Conservation (phyloP, 2,797 vertebrate species). For the Okamejei kenojei region DNA sequence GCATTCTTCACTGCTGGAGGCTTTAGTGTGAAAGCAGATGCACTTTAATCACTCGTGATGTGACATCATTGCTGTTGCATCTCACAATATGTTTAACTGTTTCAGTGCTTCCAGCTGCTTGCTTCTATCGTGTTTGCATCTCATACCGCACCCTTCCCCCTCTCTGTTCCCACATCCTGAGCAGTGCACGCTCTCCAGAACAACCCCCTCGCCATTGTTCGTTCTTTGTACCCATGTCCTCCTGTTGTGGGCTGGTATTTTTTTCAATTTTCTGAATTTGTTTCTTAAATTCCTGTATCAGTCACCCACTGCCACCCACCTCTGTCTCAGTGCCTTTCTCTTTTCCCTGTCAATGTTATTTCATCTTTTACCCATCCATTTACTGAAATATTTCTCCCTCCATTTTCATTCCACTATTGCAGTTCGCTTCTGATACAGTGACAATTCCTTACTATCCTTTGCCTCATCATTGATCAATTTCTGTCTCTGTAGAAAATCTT, state of each 20-base stretch:
- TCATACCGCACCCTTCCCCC: too few relatives aligned
- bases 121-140: too few relatives aligned
- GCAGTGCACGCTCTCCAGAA: background rate
- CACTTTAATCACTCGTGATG: slow-evolving; percentile 40
- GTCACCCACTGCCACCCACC: background rate
- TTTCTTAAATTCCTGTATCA: too few relatives aligned
- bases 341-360: background rate
- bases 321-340: background rate
- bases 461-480: background rate
- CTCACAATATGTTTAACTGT: background rate
- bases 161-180: background rate
- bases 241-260: too few relatives aligned
- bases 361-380: background rate
- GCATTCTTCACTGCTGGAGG: slow-evolving; percentile 47
- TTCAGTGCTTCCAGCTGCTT: too few relatives aligned
- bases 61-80: background rate
- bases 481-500: background rate
- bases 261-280: too few relatives aligned
- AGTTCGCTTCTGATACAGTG: background rate
- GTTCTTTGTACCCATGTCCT: too few relatives aligned
- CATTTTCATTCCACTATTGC: background rate
- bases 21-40: slow-evolving; percentile 37
- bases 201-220: too few relatives aligned
- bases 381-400: background rate
- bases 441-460: background rate